Evolutionary conservation across 2,113 vertebrate genomes (phyloP).

Genomic region (Tachycineta bicolor): DNA sequence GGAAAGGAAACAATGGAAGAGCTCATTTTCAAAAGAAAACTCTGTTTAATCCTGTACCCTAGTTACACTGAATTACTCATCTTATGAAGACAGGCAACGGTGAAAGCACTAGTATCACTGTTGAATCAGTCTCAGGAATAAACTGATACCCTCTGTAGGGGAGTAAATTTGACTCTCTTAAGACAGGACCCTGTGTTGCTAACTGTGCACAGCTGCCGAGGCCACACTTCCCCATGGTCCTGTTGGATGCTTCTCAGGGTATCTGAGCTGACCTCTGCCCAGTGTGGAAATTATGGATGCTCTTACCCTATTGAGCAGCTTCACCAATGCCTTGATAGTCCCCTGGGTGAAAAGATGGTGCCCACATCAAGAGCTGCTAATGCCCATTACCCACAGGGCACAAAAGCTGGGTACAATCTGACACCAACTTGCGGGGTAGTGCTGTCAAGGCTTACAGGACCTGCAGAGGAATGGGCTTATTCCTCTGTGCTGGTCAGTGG

Average conservation of each 20-base stretch:
- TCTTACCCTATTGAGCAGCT: neutral
- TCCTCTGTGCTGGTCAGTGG: neutral
- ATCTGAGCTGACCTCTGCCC: neutral
- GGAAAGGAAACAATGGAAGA: neutral
- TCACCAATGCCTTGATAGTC: neutral
- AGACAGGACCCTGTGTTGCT: no score
- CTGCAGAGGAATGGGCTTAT: neutral
- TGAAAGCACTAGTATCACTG: neutral
- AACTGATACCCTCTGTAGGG: neutral
- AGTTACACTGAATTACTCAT: neutral
- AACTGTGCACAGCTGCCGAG: neutral
- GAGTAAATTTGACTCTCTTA: neutral
- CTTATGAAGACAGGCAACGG: neutral
- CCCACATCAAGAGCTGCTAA: neutral
- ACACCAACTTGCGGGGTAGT: neutral
- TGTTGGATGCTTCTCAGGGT: neutral
- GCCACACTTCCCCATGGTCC: neutral
- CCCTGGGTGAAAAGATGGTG: neutral
- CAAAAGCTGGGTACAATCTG: neutral
- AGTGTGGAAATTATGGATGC: neutral
- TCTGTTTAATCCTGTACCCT: neutral
- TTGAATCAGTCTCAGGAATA: neutral
- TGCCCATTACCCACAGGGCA: neutral
- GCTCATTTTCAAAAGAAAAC: neutral
- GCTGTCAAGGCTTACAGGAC: neutral